Evolutionary conservation across 2,888 invertebrate genomes (phyloP), one percentile per base, ranked within the genome.

Genomic region (Ceraclea dissimilis): DNA sequence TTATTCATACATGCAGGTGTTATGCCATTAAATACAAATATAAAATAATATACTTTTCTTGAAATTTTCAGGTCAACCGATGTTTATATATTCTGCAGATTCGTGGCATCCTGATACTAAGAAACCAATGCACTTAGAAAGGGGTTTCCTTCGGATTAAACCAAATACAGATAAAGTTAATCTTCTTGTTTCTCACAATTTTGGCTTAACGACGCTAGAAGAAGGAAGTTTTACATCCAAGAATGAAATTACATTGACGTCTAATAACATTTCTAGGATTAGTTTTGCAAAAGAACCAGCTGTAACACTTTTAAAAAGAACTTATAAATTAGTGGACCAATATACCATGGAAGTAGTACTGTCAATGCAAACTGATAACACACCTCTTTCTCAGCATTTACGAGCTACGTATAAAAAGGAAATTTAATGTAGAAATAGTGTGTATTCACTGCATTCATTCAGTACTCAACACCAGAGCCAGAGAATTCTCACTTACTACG

Each of bases 71-170:
- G 84, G 84, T 10, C 83, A 83, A 63, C 84, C 84, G 1, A 74
- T 82, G 71, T 72, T 82, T 21, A 81, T 80, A 65, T 84, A 75
- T 63, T 64, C 66, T 2, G 79, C 81, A 0, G 69, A 68, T 54
- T 80, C 81, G 0, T 76, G 71, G 65, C 73, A 82, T 63, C 76
- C 80, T 0, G 73, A 74, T 22, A 78, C 72, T 31, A 72, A 75
- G 22, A 73, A 68, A 2, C 80, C 81, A 0, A 80, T 84, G 81
- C 84, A 85, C 64, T 73, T 79, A 52, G 85, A 85, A 66, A 67
- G 76, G 39, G 85, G 85, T 0, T 83, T 81, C 65, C 65, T 85
- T 5, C 75, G 80, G 51, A 74, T 83, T 48, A 76, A 80, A 46
- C 80, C 81, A 0, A 77, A 74, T 10, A 77, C 79, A 0, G 73